Percentiles rank a stretch among this genome's conserved stretches.
Conservation (phyloP, 2,113 vertebrate species). For the Cyphomyrus plagiostoma region DNA sequence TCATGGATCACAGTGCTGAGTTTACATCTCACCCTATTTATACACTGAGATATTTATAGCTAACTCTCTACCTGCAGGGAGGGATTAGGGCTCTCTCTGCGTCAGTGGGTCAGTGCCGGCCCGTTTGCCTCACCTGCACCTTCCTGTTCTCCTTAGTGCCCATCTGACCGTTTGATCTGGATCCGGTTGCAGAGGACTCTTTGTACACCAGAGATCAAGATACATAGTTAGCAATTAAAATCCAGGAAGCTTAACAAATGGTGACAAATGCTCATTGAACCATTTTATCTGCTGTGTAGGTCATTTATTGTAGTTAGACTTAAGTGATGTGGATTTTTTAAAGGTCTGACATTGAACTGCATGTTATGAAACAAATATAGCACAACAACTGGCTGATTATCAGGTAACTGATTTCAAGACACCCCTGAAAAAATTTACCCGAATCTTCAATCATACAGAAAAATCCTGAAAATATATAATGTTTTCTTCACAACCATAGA, state of each 20-base stretch:
- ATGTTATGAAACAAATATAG: not conserved
- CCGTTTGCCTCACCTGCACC: not conserved
- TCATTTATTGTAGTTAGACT: not conserved
- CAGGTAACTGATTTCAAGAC: not conserved
- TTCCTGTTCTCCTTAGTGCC: not conserved
- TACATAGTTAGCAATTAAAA: not conserved
- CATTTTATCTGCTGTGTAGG: not conserved
- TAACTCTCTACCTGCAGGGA: slow-evolving; percentile 28
- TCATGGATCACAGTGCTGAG: slow-evolving; percentile 36
- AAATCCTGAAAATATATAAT: not conserved
- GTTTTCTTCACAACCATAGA: not conserved
- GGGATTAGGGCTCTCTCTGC: slow-evolving; percentile 12
- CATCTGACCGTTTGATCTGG: not conserved
- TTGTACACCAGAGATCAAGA: not conserved
- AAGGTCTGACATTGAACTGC: not conserved
- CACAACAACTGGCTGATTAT: not conserved
- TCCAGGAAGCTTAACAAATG: not conserved
- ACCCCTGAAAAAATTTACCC: not conserved
- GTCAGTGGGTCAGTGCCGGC: not conserved
- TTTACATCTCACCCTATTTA: slow-evolving; percentile 37
- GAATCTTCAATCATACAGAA: not conserved
- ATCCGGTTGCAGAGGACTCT: not conserved
- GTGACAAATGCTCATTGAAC: not conserved
- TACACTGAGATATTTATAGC: slow-evolving; percentile 43
- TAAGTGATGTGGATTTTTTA: not conserved